Percentiles rank a stretch among this genome's conserved stretches.
Conservation (phyloP, 2,888 invertebrate genomes). For the Corbicula japonica region DNA sequence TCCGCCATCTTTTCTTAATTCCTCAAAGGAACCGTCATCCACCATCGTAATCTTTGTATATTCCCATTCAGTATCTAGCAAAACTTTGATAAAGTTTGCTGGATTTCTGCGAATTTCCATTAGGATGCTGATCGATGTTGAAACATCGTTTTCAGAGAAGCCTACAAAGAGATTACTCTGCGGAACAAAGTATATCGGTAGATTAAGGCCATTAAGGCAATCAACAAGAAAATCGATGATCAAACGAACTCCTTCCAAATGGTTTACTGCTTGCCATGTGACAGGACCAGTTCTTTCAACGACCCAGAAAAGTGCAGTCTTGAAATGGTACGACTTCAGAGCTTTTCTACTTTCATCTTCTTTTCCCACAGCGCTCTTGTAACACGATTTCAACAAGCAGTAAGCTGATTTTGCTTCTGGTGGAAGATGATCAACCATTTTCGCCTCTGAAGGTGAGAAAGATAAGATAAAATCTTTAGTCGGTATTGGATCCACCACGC, state of each 20-base stretch:
- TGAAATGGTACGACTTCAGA: slow-evolving; percentile 49
- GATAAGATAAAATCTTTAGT: slow-evolving; percentile 28
- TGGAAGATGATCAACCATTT: slow-evolving; percentile 20
- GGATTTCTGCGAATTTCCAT: slow-evolving; percentile 13
- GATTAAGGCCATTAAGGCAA: background rate
- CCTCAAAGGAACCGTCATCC: slow-evolving; percentile 16
- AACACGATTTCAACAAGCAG: slow-evolving; percentile 7
- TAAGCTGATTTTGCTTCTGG: slow-evolving; percentile 5
- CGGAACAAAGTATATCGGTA: slow-evolving; percentile 18
- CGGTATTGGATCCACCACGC: slow-evolving; percentile 17
- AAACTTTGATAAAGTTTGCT: slow-evolving; percentile 22
- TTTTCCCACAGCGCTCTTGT: slow-evolving; percentile 17
- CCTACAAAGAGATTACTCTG: slow-evolving; percentile 8
- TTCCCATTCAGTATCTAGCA: slow-evolving; percentile 20
- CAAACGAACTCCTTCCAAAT: slow-evolving; percentile 1
- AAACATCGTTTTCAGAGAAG: slow-evolving; percentile 1
- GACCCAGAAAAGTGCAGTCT: slow-evolving; percentile 39
- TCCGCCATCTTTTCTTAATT: slow-evolving; percentile 1
- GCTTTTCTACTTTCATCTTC: slow-evolving; percentile 8
- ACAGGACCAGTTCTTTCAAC: slow-evolving; percentile 24
- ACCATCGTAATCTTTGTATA: slow-evolving; percentile 6
- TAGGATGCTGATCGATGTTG: background rate
- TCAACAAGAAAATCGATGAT: background rate
- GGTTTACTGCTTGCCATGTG: background rate
- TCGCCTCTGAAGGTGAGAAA: slow-evolving; percentile 36